Percentiles rank a stretch among this genome's conserved stretches.
Conservation (phyloP, 2,113 vertebrate species). For the Pangasianodon gigas region DNA sequence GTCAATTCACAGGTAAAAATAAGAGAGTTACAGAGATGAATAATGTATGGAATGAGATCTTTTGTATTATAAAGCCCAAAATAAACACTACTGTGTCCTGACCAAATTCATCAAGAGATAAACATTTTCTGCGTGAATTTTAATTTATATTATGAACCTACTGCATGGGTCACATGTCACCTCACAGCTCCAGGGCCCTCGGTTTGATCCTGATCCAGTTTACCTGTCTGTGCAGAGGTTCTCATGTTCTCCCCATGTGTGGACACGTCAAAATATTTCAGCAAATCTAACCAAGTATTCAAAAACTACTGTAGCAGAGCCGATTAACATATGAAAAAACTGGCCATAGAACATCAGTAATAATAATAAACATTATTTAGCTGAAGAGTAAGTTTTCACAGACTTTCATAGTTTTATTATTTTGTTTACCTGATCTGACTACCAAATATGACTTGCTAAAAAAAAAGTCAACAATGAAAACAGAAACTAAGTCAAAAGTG, state of each 20-base stretch:
- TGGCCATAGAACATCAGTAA: too few species aligned
- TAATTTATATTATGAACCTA: not conserved
- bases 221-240: not conserved
- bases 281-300: too few species aligned
- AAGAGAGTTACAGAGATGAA: not conserved
- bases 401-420: too few species aligned
- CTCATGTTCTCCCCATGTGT: not conserved
- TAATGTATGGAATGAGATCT: not conserved
- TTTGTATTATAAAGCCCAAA: not conserved
- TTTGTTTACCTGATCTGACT: too few species aligned
- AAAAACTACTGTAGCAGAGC: not conserved
- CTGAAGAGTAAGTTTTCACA: too few species aligned
- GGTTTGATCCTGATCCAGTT: not conserved
- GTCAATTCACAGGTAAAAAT: conserved; percentile 70
- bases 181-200: not conserved
- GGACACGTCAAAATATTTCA: too few species aligned
- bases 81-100: not conserved
- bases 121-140: not conserved
- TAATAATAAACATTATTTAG: too few species aligned
- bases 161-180: not conserved
- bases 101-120: not conserved
- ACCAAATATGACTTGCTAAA: too few species aligned
- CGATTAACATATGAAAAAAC: too few species aligned
- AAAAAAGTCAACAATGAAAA: too few species aligned
- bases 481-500: too few species aligned